Conservation (phyloP, 2,797 vertebrate species). For the Cyclopterus lumpus region DNA sequence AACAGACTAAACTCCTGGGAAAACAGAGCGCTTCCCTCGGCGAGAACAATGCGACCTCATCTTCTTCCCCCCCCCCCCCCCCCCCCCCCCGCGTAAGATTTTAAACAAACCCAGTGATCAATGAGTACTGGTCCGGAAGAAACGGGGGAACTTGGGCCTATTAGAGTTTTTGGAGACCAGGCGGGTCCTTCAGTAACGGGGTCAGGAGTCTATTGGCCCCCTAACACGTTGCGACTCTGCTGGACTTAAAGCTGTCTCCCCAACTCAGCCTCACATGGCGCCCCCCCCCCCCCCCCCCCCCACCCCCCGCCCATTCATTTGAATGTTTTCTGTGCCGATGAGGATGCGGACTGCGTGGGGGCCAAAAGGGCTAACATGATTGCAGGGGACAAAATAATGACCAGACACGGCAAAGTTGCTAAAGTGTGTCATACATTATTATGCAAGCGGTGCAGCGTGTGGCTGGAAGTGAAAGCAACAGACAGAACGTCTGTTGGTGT, state of each 20-base stretch:
- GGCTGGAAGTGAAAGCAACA: neutral
- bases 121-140: slow-evolving; percentile 42
- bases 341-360: no score
- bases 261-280: slow-evolving; percentile 48
- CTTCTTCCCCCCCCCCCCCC: neutral
- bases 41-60: neutral
- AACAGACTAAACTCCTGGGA: slow-evolving; percentile 4
- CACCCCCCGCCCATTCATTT: slow-evolving; percentile 30
- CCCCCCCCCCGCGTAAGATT: slow-evolving; percentile 14
- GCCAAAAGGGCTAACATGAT: slow-evolving; percentile 41
- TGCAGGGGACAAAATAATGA: slow-evolving; percentile 58
- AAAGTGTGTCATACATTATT: slow-evolving; percentile 52
- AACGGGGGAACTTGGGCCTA: neutral
- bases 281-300: no score
- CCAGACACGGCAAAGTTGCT: slow-evolving; percentile 41
- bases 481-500: neutral
- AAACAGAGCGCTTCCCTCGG: neutral
- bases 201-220: slow-evolving; percentile 55
- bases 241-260: slow-evolving; percentile 50
- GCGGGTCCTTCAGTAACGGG: slow-evolving; percentile 34
- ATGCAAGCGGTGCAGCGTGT: slow-evolving; percentile 19
- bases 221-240: slow-evolving; percentile 44
- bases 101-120: slow-evolving; percentile 31
- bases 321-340: slow-evolving; percentile 53
- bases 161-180: slow-evolving; percentile 34